Conservation (phyloP, 1,140 invertebrate species). For the Scaptomyza graminum region DNA sequence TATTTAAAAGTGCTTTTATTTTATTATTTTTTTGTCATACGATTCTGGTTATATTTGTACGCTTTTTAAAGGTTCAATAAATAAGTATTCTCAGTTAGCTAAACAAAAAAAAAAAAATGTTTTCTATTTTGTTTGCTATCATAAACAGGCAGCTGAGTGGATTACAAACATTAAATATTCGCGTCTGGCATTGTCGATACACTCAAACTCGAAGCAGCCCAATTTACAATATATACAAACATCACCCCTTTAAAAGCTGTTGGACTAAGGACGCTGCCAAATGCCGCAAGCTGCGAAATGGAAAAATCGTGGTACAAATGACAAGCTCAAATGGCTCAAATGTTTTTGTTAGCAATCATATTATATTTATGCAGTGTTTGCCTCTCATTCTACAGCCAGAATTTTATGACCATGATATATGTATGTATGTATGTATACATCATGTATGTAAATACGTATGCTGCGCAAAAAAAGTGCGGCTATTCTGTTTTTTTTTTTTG, state of each 20-base stretch:
- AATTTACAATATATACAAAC: constrained; percentile 16
- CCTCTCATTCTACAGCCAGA: constrained; percentile 26
- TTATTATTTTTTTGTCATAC: too few species aligned
- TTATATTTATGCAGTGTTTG: constrained; percentile 71
- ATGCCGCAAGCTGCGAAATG: constrained; percentile 5
- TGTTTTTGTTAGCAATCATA: constrained; percentile 70
- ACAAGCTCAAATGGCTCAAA: constrained; percentile 66
- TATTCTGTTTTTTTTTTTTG: background rate
- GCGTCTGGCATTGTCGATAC: constrained; percentile 26
- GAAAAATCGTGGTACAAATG: constrained; percentile 50
- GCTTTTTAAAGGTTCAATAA: too few species aligned
- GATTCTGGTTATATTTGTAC: too few species aligned
- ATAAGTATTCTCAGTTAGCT: constrained; percentile 1
- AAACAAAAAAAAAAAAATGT: background rate
- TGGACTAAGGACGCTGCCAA: constrained; percentile 5
- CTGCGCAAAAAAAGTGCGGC: constrained; percentile 28
- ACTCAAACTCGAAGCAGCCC: constrained; percentile 4
- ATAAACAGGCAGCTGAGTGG: constrained; percentile 13
- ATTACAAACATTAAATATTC: constrained; percentile 4
- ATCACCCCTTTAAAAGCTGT: background rate
- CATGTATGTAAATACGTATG: background rate
- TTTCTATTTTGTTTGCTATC: constrained; percentile 1
- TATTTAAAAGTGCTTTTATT: too few species aligned
- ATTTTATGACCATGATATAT: constrained; percentile 27
- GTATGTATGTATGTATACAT: background rate